A percentile compares a stretch with the other conserved stretches of the same genome.
Conservation (phyloP, 1,140 invertebrate genomes). For the Drosophila repletoides region DNA sequence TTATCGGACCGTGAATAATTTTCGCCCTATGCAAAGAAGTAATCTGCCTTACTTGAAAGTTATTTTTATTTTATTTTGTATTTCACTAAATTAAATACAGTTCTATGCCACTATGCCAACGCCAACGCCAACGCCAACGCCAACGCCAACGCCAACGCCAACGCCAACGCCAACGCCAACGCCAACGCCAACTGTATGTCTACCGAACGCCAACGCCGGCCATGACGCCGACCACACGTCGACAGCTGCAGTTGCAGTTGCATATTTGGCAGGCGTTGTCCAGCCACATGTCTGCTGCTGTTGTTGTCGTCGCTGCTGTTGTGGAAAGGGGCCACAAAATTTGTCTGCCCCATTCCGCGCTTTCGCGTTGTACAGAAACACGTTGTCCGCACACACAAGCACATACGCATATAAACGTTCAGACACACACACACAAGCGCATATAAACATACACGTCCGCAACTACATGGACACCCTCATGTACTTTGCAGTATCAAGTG, state of each 20-base stretch:
- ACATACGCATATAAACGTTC: too few relatives aligned
- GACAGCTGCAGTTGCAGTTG: conserved; percentile 30
- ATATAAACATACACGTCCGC: too few relatives aligned
- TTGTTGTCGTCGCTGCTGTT: conserved; percentile 5
- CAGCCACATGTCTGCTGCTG: conserved; percentile 19
- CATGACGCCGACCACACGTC: conserved; percentile 28
- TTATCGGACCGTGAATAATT: too few relatives aligned
- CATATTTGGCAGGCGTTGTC: conserved; percentile 40
- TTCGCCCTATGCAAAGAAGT: too few relatives aligned
- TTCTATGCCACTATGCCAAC: not conserved
- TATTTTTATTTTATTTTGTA: not conserved
- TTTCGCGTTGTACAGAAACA: conserved; percentile 33
- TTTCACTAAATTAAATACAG: not conserved
- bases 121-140: not conserved
- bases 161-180: not conserved
- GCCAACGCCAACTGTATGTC: not conserved
- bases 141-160: not conserved
- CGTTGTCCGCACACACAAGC: conserved; percentile 2
- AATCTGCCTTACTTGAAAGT: too few relatives aligned
- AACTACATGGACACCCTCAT: not conserved
- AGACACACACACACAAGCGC: conserved; percentile 5
- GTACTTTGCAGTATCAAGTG: conserved; percentile 40
- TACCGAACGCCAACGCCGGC: conserved; percentile 18
- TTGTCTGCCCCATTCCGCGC: conserved; percentile 55
- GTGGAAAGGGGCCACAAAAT: conserved; percentile 39